Percentiles rank a stretch among this genome's conserved stretches.
phyloP scores from a whole-genome alignment of 2,888 invertebrate species.

The Sphaeridia pumilis region DNA sequence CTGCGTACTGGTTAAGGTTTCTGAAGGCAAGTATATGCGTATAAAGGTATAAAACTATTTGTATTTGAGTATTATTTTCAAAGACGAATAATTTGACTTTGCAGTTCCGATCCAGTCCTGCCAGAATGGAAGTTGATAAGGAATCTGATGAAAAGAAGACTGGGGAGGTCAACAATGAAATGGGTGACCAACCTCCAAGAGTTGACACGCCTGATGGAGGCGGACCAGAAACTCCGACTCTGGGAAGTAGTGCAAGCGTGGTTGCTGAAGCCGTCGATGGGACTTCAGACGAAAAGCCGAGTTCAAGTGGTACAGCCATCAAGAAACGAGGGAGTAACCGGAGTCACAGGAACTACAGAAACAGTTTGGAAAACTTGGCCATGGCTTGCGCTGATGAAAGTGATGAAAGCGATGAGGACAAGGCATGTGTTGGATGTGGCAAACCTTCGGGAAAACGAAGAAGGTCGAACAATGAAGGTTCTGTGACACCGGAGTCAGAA shows the following conservation, averaged over 20 bases:
- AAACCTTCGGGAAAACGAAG: conserved; percentile 2
- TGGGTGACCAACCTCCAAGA: too few species aligned
- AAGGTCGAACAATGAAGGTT: conserved; percentile 1
- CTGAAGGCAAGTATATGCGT: too few species aligned
- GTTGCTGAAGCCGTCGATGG: too few species aligned
- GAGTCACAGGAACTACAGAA: conserved; percentile 18
- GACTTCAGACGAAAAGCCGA: background rate
- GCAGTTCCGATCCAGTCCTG: too few species aligned
- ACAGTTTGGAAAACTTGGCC: conserved; percentile 9
- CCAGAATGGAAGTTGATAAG: too few species aligned
- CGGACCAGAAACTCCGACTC: background rate
- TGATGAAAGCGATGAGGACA: conserved; percentile 9
- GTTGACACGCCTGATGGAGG: background rate
- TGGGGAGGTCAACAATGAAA: too few species aligned
- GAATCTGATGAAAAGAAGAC: too few species aligned
- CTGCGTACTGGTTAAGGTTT: too few species aligned
- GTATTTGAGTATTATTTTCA: too few species aligned
- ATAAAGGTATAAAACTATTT: too few species aligned
- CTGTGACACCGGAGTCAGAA: background rate
- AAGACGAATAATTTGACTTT: too few species aligned
- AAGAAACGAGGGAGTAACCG: conserved; percentile 7
- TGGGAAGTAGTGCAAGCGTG: background rate
- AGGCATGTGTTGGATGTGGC: background rate
- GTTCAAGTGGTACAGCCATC: conserved; percentile 7
- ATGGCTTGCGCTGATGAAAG: conserved; percentile 9